Base-by-base conservation (phyloP, 2,888 invertebrate species). In the Cataglyphis altisquamis region DNA sequence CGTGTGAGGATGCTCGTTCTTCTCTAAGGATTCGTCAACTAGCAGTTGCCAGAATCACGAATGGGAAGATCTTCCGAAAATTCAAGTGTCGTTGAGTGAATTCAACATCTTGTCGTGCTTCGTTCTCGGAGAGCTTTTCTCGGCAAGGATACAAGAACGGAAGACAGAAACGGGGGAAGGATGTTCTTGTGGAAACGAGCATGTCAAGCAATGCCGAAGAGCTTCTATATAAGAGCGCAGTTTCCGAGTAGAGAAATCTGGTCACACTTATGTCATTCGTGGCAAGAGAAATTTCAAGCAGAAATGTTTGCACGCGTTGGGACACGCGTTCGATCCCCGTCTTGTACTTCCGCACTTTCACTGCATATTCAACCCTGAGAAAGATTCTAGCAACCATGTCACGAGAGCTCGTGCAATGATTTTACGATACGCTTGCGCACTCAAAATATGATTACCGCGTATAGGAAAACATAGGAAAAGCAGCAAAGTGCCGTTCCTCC, bases 231-330 rank as follows among this genome's bases (percentile, higher is more conserved):
- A 48, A 48, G 48, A 64, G 60, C 52, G 63, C 39, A 55, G 48
- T 81, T 68, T 74, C 52, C 62, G 66, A n/a, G n/a, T 25, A 52
- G 74, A 85, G 81, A 41, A 52, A 63, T 81, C 64, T 68, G 41
- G 68, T 81, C 80, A 60, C 52, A n/a, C 55, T 87, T 63, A 64
- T 68, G 81, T 73, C 87, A 73, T 64, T 62, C 64, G 48, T 18
- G 48, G 15, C 57, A 52, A 4, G 68, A 21, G 29, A 87, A 78
- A 78, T 74, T 84, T 57, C 62, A 75, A 74, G 83, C 45, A 66
- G 83, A 81, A 81, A 72, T 84, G 81, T 87, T 87, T 83, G 75
- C 81, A 81, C 63, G 72, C 45, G 41, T 29, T 48, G 18, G 21
- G 81, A 78, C 82, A 80, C 74, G 67, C 77, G 85, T 84, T 74